Evolutionary conservation across 2,797 vertebrate genomes (phyloP).

Genomic region (Ctenopoma kingsleyae): DNA sequence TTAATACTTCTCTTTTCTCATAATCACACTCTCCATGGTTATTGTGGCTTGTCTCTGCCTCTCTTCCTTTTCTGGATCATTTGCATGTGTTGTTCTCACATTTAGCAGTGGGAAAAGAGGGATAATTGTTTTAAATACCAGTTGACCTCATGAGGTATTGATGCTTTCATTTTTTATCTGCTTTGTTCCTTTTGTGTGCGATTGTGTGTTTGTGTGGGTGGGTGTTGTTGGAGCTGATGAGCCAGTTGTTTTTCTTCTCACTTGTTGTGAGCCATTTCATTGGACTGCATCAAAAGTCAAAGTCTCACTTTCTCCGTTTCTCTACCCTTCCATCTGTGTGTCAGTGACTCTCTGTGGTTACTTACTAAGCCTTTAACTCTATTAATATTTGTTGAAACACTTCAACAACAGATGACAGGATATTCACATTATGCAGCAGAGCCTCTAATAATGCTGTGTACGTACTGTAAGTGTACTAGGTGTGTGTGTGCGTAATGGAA

Average conservation of each 20-base stretch:
- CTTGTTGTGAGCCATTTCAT: slow-evolving; percentile 23
- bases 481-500: slow-evolving; percentile 28
- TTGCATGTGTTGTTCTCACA: slow-evolving; percentile 30
- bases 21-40: not conserved
- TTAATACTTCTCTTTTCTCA: not conserved
- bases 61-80: slow-evolving; percentile 5
- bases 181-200: not conserved
- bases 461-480: slow-evolving; percentile 7
- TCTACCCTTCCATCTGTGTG: slow-evolving; percentile 44
- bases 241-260: slow-evolving; percentile 51
- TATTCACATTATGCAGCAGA: slow-evolving; percentile 24
- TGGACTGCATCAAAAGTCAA: slow-evolving; percentile 52
- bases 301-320: slow-evolving; percentile 33
- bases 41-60: not conserved
- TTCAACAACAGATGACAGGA: slow-evolving; percentile 57
- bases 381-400: slow-evolving; percentile 61
- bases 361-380: slow-evolving; percentile 72
- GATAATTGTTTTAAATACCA: slow-evolving; percentile 12
- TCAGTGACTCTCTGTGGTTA: slow-evolving; percentile 64
- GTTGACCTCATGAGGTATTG: slow-evolving; percentile 7
- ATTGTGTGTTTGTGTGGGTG: slow-evolving; percentile 23
- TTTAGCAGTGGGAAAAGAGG: slow-evolving; percentile 19
- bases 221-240: slow-evolving; percentile 37
- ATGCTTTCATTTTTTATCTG: not conserved
- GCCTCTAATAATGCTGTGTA: slow-evolving; percentile 35